Conservation (phyloP, 2,113 vertebrate genomes). For the Oryzias melastigma region DNA sequence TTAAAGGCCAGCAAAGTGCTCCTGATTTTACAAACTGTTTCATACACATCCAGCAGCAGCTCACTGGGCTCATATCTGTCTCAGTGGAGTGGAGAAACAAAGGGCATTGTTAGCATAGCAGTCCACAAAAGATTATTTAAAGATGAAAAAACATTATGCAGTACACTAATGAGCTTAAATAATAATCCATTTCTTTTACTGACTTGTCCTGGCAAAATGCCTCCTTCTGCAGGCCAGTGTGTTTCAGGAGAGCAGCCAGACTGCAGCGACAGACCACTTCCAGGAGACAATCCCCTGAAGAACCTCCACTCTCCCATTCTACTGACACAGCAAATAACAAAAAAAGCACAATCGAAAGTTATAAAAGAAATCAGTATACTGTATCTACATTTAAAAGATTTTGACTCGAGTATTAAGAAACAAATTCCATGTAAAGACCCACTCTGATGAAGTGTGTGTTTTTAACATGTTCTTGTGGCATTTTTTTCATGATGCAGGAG, state of each 20-base stretch:
- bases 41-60: slow-evolving; percentile 77
- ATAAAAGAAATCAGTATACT: background rate
- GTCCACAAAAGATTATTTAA: background rate
- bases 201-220: slow-evolving; percentile 77
- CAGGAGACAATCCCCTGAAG: slow-evolving; percentile 70
- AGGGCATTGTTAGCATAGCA: slow-evolving; percentile 4
- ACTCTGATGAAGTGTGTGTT: too few relatives aligned
- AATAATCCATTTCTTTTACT: slow-evolving; percentile 18
- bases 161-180: background rate
- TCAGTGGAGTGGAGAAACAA: slow-evolving; percentile 16
- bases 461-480: too few relatives aligned
- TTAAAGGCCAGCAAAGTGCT: slow-evolving; percentile 74
- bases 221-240: slow-evolving; percentile 76
- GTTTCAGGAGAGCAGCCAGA: slow-evolving; percentile 80
- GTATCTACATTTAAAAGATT: background rate
- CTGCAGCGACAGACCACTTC: slow-evolving; percentile 78
- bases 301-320: slow-evolving; percentile 78
- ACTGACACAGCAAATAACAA: slow-evolving; percentile 34
- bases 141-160: background rate
- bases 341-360: slow-evolving; percentile 2
- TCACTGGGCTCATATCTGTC: slow-evolving; percentile 77
- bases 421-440: background rate
- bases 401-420: background rate
- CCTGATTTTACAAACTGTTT: slow-evolving; percentile 78
- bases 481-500: too few relatives aligned